Evolutionary conservation across 2,797 vertebrate genomes (phyloP).

Genomic region (Sternarchorhynchus goeldii): DNA sequence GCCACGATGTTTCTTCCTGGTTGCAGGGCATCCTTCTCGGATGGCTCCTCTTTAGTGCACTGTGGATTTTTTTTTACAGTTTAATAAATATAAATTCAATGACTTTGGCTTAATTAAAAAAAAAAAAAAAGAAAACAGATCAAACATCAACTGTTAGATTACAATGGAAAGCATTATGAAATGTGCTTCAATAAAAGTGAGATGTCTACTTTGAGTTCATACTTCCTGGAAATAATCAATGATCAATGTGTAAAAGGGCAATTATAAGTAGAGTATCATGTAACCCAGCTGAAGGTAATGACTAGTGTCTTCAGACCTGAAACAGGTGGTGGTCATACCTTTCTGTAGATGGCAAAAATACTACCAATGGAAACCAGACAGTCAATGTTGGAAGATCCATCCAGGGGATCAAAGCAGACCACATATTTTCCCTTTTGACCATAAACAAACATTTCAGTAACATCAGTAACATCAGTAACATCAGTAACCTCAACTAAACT

Average conservation of each 20-base stretch:
- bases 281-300: too few relatives aligned
- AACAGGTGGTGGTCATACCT: conserved; percentile 68
- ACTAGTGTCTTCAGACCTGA: background rate
- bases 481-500: background rate
- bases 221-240: background rate
- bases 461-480: background rate
- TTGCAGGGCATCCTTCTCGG: conserved; percentile 87
- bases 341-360: conserved; percentile 95
- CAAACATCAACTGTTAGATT: too few relatives aligned
- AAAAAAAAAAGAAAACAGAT: too few relatives aligned
- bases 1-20: conserved; percentile 90
- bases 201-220: too few relatives aligned
- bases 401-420: conserved; percentile 95
- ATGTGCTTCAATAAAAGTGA: too few relatives aligned
- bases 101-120: background rate
- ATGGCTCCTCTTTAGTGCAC: conserved; percentile 80
- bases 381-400: conserved; percentile 98
- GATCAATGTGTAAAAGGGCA: background rate
- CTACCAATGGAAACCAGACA: conserved; percentile 97
- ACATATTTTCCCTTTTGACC: conserved; percentile 92
- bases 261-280: background rate
- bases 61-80: conserved; percentile 52
- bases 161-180: too few relatives aligned
- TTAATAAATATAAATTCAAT: background rate
- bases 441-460: conserved; percentile 2